Base-by-base conservation (phyloP, 2,797 vertebrate genomes). In the Cichlasoma orientale region DNA sequence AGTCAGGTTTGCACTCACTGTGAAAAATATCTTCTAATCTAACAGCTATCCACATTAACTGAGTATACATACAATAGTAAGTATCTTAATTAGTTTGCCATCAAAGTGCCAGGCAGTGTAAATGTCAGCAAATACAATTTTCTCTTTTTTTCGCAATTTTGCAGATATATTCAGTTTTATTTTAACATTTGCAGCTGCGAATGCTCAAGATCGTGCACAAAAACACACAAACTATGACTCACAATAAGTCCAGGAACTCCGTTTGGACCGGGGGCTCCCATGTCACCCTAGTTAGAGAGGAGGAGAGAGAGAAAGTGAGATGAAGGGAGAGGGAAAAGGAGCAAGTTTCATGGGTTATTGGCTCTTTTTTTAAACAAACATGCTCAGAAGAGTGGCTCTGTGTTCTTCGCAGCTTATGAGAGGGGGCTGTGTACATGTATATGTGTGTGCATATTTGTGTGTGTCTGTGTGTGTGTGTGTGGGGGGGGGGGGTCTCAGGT, bases 191-290 rank as follows among this genome's bases (percentile, higher is more conserved):
- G 27, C 23, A 77, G 41, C n/a, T 7, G 16, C 41, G 50, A 18
- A 56, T 8, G 25, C 3, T 56, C 14, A 18, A 75, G 21, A 47
- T 16, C n/a, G 56, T 18, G 79, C 57, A 61, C 21, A 69, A 81
- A 66, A 69, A 72, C n/a, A 78, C 8, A 79, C 36, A 86, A 71
- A 79, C 21, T 56, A 13, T 47, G 95, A 99, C 98, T 99, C 95
- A 99, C 98, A 94, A 98, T 95, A 86, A 99, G 96, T 90, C 98
- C 98, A 78, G 82, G 95, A 88, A 99, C 98, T 96, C 98, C 98
- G 74, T 93, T 93, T 93, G 98, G 98, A 91, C 98, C 98, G 18
- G 95, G 96, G 90, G 97, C 95, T 95, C 98, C 98, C 90, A 98
- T 88, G 75, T 97, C 95, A 90, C 98, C 98, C 98, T 99, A 80